These are phyloP conservation scores for Rosalia funebris DNA, from an alignment of 2,888 invertebrate species.

Conservation along the genomic window DNA sequence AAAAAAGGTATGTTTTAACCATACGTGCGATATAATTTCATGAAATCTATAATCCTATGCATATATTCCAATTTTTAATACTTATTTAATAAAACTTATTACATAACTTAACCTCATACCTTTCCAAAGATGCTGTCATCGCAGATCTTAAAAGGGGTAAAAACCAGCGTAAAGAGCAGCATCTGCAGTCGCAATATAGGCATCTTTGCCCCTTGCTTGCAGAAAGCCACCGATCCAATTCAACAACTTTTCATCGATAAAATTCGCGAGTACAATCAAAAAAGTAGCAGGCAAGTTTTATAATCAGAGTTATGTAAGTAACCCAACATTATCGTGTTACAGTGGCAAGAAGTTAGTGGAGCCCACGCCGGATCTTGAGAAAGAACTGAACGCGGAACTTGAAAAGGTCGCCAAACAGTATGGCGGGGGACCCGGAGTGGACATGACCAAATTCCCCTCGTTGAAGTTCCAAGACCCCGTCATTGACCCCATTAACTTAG, in stretches of 20 bases:
- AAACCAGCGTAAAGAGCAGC: slow-evolving; percentile 52
- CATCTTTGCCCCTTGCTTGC: slow-evolving; percentile 73
- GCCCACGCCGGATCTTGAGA: slow-evolving; percentile 78
- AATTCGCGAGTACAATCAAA: slow-evolving; percentile 87
- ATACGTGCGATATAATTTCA: no score
- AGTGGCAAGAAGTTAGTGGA: slow-evolving; percentile 89
- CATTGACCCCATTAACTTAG: slow-evolving; percentile 73
- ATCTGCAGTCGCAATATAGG: slow-evolving; percentile 76
- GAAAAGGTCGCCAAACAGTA: slow-evolving; percentile 83
- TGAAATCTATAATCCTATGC: no score
- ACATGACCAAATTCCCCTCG: slow-evolving; percentile 90
- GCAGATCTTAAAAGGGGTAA: slow-evolving; percentile 55
- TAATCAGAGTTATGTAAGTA: neutral
- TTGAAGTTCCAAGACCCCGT: slow-evolving; percentile 83
- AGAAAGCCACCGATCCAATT: slow-evolving; percentile 86
- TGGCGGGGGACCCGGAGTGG: slow-evolving; percentile 78
- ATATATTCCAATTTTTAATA: no score
- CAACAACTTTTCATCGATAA: slow-evolving; percentile 94
- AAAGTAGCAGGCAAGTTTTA: slow-evolving; percentile 80
- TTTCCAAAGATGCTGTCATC: slow-evolving; percentile 59
- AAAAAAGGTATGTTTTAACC: no score
- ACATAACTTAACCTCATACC: slow-evolving; percentile 24
- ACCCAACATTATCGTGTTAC: slow-evolving; percentile 33
- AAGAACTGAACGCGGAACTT: slow-evolving; percentile 79
- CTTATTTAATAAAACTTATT: no score